Conservation (phyloP, 2,797 vertebrate genomes). For the Nothura maculosa region DNA sequence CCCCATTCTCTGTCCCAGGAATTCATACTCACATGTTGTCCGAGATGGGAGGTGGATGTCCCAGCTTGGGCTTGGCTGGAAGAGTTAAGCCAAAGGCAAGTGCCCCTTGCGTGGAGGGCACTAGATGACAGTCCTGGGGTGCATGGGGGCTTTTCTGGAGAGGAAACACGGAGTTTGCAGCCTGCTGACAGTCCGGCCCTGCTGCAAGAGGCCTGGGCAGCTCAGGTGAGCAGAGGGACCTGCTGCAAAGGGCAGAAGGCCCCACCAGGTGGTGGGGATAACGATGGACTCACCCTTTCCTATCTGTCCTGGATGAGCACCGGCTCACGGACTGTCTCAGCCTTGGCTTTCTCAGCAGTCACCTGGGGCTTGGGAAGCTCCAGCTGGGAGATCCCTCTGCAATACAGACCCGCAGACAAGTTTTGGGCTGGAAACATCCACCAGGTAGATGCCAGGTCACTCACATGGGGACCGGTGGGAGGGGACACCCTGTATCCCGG, state of each 20-base stretch:
- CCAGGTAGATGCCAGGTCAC: rapidly evolving
- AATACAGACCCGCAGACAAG: not conserved
- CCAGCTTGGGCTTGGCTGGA: too few species aligned
- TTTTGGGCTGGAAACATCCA: not conserved
- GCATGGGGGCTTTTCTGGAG: too few species aligned
- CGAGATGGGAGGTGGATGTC: too few species aligned
- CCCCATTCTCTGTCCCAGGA: too few species aligned
- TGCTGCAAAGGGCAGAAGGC: too few species aligned
- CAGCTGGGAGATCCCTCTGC: not conserved
- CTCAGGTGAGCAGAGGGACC: too few species aligned
- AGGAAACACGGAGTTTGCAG: not conserved
- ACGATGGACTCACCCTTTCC: rapidly evolving
- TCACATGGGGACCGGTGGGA: not conserved
- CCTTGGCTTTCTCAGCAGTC: not conserved
- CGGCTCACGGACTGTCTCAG: rapidly evolving
- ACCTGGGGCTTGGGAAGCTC: not conserved
- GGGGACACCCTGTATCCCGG: not conserved
- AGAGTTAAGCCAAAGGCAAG: too few species aligned
- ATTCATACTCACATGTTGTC: rapidly evolving
- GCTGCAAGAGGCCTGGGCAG: not conserved
- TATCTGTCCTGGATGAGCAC: not conserved
- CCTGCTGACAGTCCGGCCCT: not conserved
- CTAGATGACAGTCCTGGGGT: too few species aligned
- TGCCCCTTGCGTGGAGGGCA: too few species aligned
- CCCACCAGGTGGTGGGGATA: not conserved